Conservation (phyloP, 2,888 invertebrate genomes). For the Leptinotarsa rubiginosa region DNA sequence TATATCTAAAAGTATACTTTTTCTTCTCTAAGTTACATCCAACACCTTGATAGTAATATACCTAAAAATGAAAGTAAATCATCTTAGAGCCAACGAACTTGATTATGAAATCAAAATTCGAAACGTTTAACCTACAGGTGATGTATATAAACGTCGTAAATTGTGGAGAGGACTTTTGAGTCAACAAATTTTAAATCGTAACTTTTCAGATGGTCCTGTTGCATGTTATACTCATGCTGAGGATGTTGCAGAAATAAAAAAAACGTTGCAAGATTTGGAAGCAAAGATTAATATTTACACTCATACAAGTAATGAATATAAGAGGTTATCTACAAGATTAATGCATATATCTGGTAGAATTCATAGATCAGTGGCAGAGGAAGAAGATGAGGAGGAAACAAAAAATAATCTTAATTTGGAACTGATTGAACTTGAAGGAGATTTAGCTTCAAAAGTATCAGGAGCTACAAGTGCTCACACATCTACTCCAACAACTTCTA, state of each 20-base stretch:
- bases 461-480: neutral
- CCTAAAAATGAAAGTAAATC: neutral
- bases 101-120: neutral
- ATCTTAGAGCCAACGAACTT: neutral
- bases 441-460: neutral
- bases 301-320: neutral
- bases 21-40: too few species aligned
- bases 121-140: neutral
- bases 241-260: neutral
- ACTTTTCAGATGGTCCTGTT: neutral
- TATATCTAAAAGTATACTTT: too few species aligned
- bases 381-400: neutral
- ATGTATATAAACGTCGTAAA: neutral
- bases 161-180: neutral
- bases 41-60: too few species aligned
- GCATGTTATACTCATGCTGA: neutral
- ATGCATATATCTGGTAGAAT: slow-evolving; percentile 1
- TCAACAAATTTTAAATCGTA: neutral
- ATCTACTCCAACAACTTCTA: neutral
- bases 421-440: neutral
- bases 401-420: neutral
- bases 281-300: neutral
- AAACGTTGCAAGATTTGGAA: neutral
- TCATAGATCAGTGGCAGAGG: neutral
- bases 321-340: neutral